Evolutionary conservation across 2,113 vertebrate genomes (phyloP), one percentile per base, ranked within the genome.

Genomic region (Myocastor coypus): DNA sequence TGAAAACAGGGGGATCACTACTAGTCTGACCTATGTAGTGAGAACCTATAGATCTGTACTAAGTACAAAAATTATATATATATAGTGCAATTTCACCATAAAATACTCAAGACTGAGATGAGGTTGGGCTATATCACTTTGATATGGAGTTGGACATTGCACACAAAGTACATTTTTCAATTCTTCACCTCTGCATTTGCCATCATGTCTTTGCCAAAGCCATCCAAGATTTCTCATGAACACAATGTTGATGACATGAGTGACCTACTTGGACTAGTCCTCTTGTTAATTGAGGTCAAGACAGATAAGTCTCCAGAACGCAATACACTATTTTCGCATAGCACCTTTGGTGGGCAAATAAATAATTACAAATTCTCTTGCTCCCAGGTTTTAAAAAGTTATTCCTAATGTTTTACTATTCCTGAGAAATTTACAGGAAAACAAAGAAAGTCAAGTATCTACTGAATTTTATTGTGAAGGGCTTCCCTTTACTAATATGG

Each of bases 201-300:
- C 64, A 40, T 0, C 40, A n/a, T 75, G 66, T 66, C 32, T 46
- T 86, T 34, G 59, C 30, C 68, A 69, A 94, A 55, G 59, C 24
- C n/a, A 30, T 64, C 80, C 24, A 57, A 87, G 78, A 59, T 82
- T 20, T 86, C 55, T 88, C 50, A n/a, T 0, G 57, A 30, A 87
- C 40, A 30, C n/a, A 63, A 10, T n/a, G 34, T 30, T 50, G 32
- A 83, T 42, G 14, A 78, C 86, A 91, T 30, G 69, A 80, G 55
- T 83, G 77, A 96, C 68, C 73, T 66, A 89, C 77, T 83, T 87
- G 69, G 75, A 96, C 78, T 87, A 94, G 34, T 24, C 24, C 2
- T 57, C 0, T 40, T 81, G 68, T 9, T 73, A 22, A 13, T 20
- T 66, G 16, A 81, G 59, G 42, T 32, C 46, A 57, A 84, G 83